phyloP scores from a whole-genome alignment of 2,797 vertebrate genomes.

The Phataginus tricuspis region DNA sequence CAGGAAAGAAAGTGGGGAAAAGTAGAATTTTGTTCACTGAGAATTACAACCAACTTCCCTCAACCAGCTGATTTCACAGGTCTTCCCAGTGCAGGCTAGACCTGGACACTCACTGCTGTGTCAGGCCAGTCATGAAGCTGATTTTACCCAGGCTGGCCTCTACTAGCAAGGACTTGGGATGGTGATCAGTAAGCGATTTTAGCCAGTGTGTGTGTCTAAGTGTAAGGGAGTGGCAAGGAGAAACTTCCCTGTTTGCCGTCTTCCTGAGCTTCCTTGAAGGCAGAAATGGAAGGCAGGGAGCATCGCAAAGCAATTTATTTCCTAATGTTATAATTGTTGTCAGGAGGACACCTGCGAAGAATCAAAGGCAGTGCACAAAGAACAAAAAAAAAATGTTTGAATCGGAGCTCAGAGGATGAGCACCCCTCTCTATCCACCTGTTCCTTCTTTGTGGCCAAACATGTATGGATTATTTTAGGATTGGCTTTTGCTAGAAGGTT shows the following conservation, averaged over 20 bases:
- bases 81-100: background rate
- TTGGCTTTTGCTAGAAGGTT: background rate
- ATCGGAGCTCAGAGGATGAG: background rate
- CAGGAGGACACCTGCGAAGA: slow-evolving; percentile 42
- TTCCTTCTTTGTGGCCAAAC: background rate
- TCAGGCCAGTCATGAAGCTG: background rate
- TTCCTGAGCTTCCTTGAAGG: slow-evolving; percentile 24
- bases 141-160: background rate
- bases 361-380: slow-evolving; percentile 11
- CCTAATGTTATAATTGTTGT: background rate
- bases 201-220: background rate
- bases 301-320: slow-evolving; percentile 49
- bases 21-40: background rate
- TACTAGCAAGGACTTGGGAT: background rate
- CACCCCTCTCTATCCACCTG: background rate
- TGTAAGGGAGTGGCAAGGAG: background rate
- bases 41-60: background rate
- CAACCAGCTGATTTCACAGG: background rate
- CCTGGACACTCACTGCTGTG: background rate
- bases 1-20: background rate
- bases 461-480: slow-evolving; percentile 22
- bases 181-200: background rate
- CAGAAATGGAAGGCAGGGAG: background rate
- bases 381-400: background rate
- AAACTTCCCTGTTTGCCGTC: background rate